phyloP scores from a whole-genome alignment of 2,113 vertebrate species.

The Labrus mixtus region DNA sequence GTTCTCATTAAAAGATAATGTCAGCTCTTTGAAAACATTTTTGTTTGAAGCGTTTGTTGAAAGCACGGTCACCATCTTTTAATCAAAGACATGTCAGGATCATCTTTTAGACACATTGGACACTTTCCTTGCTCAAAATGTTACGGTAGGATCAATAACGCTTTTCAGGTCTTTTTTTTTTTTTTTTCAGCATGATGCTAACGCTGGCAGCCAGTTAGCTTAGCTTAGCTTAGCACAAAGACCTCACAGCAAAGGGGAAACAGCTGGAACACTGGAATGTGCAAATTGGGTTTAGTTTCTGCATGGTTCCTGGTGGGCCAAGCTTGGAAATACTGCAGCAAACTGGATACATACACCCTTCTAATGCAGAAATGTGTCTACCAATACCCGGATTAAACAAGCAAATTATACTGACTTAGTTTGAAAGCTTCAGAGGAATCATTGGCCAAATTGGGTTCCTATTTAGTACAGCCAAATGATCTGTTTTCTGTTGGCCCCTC shows the following conservation, averaged over 20 bases:
- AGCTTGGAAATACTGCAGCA: no score
- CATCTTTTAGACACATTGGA: background rate
- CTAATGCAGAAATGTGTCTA: no score
- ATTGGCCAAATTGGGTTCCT: no score
- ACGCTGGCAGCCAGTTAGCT: background rate
- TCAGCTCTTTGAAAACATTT: constrained; percentile 22
- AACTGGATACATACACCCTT: no score
- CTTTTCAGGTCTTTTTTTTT: background rate
- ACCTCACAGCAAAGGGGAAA: no score
- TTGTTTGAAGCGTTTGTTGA: background rate
- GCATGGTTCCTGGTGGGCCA: no score
- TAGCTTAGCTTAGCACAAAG: background rate
- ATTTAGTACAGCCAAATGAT: no score
- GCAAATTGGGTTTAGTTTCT: no score
- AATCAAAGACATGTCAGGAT: background rate
- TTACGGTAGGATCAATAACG: background rate
- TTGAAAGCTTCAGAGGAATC: no score
- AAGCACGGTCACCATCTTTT: constrained; percentile 1
- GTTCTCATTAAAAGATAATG: constrained; percentile 46
- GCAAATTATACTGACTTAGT: no score
- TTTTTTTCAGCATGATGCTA: background rate
- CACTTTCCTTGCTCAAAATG: background rate
- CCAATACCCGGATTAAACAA: no score
- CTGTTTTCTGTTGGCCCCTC: no score
- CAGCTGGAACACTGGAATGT: background rate